Evolutionary conservation across 1,140 invertebrate species (phyloP).

Genomic region (Philotrypesis tridentata): DNA sequence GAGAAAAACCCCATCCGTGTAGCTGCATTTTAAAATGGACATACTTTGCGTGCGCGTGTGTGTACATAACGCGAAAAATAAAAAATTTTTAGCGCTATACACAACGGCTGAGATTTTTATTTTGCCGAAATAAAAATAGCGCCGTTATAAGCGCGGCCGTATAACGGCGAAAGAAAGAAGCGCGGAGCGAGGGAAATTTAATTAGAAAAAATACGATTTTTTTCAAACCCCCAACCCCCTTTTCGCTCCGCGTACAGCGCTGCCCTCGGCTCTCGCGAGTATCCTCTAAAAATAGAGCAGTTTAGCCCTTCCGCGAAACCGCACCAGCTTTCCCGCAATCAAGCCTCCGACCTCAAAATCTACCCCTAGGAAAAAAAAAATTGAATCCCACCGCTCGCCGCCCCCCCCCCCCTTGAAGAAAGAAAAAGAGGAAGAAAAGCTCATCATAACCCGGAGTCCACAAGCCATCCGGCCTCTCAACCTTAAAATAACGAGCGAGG

Average conservation of each 20-base stretch:
- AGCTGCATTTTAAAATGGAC: too few relatives aligned
- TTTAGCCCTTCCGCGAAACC: too few relatives aligned
- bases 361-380: not conserved
- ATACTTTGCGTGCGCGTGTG: not conserved
- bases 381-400: not conserved
- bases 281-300: too few relatives aligned
- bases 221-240: not conserved
- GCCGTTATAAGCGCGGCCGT: too few relatives aligned
- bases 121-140: not conserved
- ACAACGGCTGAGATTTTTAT: not conserved
- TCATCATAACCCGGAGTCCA: not conserved
- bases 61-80: not conserved
- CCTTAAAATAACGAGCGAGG: not conserved
- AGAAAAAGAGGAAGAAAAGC: not conserved
- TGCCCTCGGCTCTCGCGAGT: too few relatives aligned
- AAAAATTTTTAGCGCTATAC: not conserved
- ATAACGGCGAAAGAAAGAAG: too few relatives aligned
- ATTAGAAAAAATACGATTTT: not conserved
- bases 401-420: too few relatives aligned
- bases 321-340: not conserved
- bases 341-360: not conserved
- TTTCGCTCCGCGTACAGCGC: too few relatives aligned
- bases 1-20: too few relatives aligned
- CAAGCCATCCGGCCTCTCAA: not conserved
- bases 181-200: not conserved